Conservation (phyloP, 2,888 invertebrate species). For the Sphinx pinastri region DNA sequence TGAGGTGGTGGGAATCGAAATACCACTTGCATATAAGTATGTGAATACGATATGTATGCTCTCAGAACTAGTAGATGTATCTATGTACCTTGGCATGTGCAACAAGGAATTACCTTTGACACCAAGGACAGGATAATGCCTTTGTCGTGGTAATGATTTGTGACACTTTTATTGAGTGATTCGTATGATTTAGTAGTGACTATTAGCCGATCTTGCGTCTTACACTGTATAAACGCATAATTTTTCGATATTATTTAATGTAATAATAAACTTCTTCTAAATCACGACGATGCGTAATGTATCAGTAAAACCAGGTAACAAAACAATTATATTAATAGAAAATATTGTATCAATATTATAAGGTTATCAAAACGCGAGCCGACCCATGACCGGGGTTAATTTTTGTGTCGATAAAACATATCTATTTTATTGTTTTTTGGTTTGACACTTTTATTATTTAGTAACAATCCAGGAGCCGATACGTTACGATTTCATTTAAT, state of each 20-base stretch:
- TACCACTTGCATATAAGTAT: slow-evolving; percentile 8
- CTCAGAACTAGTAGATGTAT: not conserved
- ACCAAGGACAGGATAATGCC: no score
- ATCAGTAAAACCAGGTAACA: not conserved
- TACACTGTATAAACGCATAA: no score
- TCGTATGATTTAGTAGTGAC: no score
- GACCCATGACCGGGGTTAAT: not conserved
- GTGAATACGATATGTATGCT: slow-evolving; percentile 3
- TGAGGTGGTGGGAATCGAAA: not conserved
- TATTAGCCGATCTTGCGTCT: no score
- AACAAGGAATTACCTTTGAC: not conserved
- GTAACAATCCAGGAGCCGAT: not conserved
- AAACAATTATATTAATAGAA: not conserved
- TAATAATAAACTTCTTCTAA: no score
- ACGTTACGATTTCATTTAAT: no score
- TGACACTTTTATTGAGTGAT: no score
- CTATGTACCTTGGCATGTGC: not conserved
- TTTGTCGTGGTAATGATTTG: no score
- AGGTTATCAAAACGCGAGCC: slow-evolving; percentile 1
- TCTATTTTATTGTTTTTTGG: not conserved
- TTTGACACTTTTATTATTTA: not conserved
- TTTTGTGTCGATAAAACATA: not conserved
- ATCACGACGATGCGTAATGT: not conserved
- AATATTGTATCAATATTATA: slow-evolving; percentile 10
- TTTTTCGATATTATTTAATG: no score